These are phyloP conservation scores for Lophotis ruficrista DNA, from an alignment of 2,113 vertebrate species.

Conservation along the genomic window DNA sequence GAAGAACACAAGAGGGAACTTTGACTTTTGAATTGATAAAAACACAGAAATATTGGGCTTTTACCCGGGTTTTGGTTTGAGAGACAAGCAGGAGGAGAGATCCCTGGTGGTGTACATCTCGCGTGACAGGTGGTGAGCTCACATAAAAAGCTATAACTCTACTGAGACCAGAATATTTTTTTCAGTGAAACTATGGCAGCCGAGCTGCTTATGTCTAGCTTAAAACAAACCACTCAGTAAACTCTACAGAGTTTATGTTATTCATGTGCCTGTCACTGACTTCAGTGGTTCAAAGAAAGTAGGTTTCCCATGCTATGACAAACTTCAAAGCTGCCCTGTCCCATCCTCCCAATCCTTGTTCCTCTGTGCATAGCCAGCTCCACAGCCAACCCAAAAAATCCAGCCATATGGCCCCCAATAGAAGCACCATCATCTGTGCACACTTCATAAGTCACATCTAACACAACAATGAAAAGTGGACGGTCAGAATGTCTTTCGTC, in stretches of 20 bases:
- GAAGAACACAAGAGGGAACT: background rate
- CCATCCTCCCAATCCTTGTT: background rate
- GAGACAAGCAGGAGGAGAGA: background rate
- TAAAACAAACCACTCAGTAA: background rate
- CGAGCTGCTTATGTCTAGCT: background rate
- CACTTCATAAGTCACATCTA: background rate
- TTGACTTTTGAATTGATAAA: background rate
- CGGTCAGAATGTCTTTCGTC: background rate
- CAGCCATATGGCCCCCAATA: background rate
- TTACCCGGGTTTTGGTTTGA: background rate
- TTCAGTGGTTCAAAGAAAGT: background rate
- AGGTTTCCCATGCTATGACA: background rate
- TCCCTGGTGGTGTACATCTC: accelerated
- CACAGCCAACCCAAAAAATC: background rate
- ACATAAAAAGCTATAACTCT: background rate
- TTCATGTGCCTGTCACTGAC: background rate
- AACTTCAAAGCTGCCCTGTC: background rate
- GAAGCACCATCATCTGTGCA: background rate
- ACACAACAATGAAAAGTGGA: accelerated
- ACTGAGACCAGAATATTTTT: background rate
- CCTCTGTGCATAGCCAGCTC: background rate
- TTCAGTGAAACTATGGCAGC: background rate
- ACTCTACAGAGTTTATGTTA: background rate
- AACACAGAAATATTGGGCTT: background rate
- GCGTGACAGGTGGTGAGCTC: background rate